phyloP scores from a whole-genome alignment of 2,888 invertebrate species.

The Melieria omissa region DNA sequence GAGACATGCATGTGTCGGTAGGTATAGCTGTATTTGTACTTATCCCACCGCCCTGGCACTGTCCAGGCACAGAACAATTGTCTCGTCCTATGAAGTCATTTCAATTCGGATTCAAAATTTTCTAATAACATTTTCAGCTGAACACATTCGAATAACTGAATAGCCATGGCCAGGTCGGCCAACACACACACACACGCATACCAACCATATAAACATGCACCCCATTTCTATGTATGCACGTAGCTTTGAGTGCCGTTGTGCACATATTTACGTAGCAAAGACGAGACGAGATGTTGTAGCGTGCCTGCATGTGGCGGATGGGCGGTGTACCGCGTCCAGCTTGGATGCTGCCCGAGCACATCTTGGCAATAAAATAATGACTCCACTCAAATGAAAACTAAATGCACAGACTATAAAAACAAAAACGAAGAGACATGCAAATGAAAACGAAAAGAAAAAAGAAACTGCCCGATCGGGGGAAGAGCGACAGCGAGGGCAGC shows the following conservation, averaged over 20 bases:
- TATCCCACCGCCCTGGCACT: no score
- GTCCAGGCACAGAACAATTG: slow-evolving; percentile 26
- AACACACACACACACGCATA: slow-evolving; percentile 37
- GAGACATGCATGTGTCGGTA: no score
- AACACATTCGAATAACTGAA: slow-evolving; percentile 47
- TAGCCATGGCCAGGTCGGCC: slow-evolving; percentile 13
- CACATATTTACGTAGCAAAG: slow-evolving; percentile 10
- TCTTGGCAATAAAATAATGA: slow-evolving; percentile 61
- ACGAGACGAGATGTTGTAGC: slow-evolving; percentile 36
- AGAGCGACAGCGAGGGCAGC: no score
- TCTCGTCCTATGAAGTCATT: slow-evolving; percentile 55
- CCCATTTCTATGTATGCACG: background rate
- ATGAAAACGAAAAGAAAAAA: no score
- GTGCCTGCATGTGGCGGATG: background rate
- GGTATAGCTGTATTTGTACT: no score
- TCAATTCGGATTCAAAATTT: slow-evolving; percentile 53
- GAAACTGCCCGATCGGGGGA: no score
- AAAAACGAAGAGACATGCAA: background rate
- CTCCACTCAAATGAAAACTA: slow-evolving; percentile 61
- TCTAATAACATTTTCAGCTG: slow-evolving; percentile 58
- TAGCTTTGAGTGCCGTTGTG: background rate
- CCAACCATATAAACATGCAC: slow-evolving; percentile 10
- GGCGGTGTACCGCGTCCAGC: background rate
- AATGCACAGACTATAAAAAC: slow-evolving; percentile 25
- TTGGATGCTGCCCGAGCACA: slow-evolving; percentile 39